Percentiles rank a stretch among this genome's conserved stretches.
Evolutionary conservation across 2,113 vertebrate genomes (phyloP).

Genomic region (Phalacrocorax carbo): DNA sequence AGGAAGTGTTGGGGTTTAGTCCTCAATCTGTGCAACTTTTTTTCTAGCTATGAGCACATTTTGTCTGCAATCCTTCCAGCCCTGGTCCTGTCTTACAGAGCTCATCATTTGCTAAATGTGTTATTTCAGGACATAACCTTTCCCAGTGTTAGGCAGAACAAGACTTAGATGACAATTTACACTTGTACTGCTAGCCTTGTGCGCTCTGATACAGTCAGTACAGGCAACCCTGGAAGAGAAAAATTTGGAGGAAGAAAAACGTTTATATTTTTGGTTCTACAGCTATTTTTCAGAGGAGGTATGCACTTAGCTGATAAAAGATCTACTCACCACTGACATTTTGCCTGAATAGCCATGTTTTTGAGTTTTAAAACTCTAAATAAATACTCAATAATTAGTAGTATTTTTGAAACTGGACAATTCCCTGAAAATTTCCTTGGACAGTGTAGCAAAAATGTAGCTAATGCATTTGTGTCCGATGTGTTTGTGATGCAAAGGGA

Average conservation of each 20-base stretch:
- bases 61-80: neutral
- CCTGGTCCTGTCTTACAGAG: neutral
- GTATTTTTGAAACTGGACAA: neutral
- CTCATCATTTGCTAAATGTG: neutral
- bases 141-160: neutral
- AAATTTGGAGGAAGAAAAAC: neutral
- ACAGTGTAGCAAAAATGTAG: neutral
- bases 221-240: neutral
- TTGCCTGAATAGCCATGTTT: neutral
- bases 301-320: neutral
- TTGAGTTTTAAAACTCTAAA: neutral
- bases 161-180: conserved; percentile 5
- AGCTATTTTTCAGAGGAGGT: neutral
- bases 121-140: conserved; percentile 19
- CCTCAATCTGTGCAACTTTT: neutral
- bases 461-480: neutral
- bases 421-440: neutral
- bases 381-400: neutral
- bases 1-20: neutral
- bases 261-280: neutral
- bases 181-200: neutral
- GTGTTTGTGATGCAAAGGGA: neutral
- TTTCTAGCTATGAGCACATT: neutral
- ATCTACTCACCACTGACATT: neutral
- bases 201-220: neutral